Percentiles rank a stretch among this genome's conserved stretches.
These are phyloP conservation scores for Rhopilema esculentum DNA, from an alignment of 30 jellyfish, hydroid and myxozoan genomes.

Conservation along the genomic window DNA sequence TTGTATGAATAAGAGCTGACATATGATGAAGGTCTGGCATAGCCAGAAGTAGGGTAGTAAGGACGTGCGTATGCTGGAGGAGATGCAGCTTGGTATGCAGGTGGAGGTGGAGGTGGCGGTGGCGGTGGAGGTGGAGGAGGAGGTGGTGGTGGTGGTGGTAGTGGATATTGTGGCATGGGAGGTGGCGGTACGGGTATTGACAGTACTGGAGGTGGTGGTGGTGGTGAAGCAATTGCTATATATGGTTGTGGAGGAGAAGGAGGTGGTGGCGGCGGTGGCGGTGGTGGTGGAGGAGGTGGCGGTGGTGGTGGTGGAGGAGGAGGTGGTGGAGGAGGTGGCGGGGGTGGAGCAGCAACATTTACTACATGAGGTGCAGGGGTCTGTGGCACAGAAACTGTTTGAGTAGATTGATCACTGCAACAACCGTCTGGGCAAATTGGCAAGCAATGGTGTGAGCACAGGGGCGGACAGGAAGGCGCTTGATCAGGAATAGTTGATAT, in stretches of 20 bases:
- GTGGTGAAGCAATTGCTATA: conserved; percentile 60
- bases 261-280: conserved; percentile 75
- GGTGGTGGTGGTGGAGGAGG: conserved; percentile 62
- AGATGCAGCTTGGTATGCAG: conserved; percentile 32
- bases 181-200: conserved; percentile 28
- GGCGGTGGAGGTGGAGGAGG: conserved; percentile 66
- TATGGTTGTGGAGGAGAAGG: conserved; percentile 50
- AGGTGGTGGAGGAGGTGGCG: conserved; percentile 73
- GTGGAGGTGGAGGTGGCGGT: conserved; percentile 56
- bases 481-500: conserved; percentile 54
- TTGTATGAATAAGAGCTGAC: conserved; percentile 52
- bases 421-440: conserved; percentile 67
- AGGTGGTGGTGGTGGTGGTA: conserved; percentile 50
- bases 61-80: conserved; percentile 20
- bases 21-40: conserved; percentile 54
- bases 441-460: conserved; percentile 67
- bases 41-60: conserved; percentile 52
- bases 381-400: conserved; percentile 49
- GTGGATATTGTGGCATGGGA: conserved; percentile 42
- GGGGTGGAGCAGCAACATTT: conserved; percentile 53
- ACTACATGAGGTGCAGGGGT: conserved; percentile 76
- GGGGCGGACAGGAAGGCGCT: conserved; percentile 71
- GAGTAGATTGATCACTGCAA: conserved; percentile 23
- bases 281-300: conserved; percentile 74
- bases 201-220: conserved; percentile 44